Base-by-base conservation (phyloP, 1,140 invertebrate species). In the Leptestheria dahalacensis region DNA sequence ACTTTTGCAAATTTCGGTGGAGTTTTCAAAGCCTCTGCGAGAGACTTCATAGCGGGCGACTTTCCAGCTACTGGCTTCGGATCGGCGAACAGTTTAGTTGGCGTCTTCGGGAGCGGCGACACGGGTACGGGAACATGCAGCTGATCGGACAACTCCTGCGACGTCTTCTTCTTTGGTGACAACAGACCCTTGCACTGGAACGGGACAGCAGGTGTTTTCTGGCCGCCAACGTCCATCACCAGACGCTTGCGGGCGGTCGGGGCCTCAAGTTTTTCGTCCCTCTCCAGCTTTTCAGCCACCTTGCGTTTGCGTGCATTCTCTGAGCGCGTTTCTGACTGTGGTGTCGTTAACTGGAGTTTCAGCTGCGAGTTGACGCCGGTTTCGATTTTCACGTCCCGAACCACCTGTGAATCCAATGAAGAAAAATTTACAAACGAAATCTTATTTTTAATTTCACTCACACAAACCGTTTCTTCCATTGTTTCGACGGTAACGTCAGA, bases 131-230 rank as follows among this genome's bases (percentile, higher is more conserved):
- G 28, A 3, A 25, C 53, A 12, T 56, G 24, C 41, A 41, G 33
- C 33, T 15, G 33, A 15, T 41, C 15, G 33, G 33, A 41, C 10
- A 29, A 25, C 0, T n/a, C 6, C 9, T 6, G 18, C 21, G 21
- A 11, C 12, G 10, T 21, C n/a, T 15, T 41, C 33, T 56, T 56
- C 41, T 41, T 56, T 2, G 53, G 53, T 15, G 53, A 56, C 26
- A 56, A 25, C 20, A 56, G 18, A 10, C 53, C 53, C 33, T 56
- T 56, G 2, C 18, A 25, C 26, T 56, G 23, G 26, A 56, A 56
- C 6, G 24, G 12, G 23, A 56, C 53, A 28, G 26, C 41, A 4
- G 53, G 28, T 29, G 23, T 56, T 10, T 26, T 12, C 53, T 24
- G 1, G 0, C 41, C 53, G 6, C 12, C 41, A 18, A 15, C 25